Evolutionary conservation across 1,140 invertebrate genomes (phyloP), one percentile per base, ranked within the genome.

Genomic region (Trichogramma pretiosum): DNA sequence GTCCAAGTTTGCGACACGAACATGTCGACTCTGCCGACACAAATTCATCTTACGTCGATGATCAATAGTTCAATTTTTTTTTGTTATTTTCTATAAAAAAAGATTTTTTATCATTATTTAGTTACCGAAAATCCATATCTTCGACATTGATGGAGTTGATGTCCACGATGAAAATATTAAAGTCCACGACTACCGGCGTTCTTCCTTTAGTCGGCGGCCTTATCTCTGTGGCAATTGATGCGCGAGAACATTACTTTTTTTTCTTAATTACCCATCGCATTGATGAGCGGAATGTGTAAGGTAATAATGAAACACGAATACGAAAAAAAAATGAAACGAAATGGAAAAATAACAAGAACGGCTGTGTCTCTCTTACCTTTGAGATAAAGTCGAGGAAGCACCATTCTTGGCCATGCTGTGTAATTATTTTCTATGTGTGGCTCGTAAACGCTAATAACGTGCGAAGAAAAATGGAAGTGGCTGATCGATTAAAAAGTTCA

Each of bases 91-190:
- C 43, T 17, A 14, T 18, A 37, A 34, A 28, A 28, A 9, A 28
- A 28, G 26, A 28, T n/a, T n/a, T n/a, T n/a, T n/a, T n/a, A n/a
- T n/a, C n/a, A n/a, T n/a, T n/a, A n/a, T 16, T 18, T 38, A 58
- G 56, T 75, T 69, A 86, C 84, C 84, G 78, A 72, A 87, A 88
- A 65, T 87, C 85, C 85, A 87, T 87, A 57, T 89, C 84, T 68
- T 87, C 85, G 34, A 87, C 85, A 57, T 87, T 89, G 47, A 89
- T 87, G 9, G 85, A 87, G 67, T 87, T 89, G 37, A 88, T 85
- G 59, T 88, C 85, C 41, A 87, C 81, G 11, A 89, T 80, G 59
- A 83, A 84, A 58, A 87, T 84, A 53, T 82, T 84, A 63, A 87
- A 85, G 56, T 85, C 78, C 19, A 88, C 81, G 35, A 77, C 67